A percentile compares a stretch with the other conserved stretches of the same genome.
These are phyloP conservation scores for Pogonus chalceus DNA, from an alignment of 1,140 invertebrate species.

Conservation along the genomic window DNA sequence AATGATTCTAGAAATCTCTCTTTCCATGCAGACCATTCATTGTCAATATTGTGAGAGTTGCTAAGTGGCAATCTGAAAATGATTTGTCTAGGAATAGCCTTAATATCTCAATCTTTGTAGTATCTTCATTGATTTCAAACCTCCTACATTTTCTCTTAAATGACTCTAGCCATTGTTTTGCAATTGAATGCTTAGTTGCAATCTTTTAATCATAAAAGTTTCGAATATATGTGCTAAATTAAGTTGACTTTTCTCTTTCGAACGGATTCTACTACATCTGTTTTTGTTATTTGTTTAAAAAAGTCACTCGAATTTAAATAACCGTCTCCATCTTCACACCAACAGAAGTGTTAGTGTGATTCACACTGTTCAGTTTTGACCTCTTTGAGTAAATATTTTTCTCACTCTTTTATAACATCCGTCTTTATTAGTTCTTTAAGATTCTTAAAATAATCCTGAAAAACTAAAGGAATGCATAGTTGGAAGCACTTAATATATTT, in stretches of 20 bases:
- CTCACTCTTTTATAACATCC: too few relatives aligned
- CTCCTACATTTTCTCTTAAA: conserved; percentile 26
- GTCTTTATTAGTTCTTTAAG: too few relatives aligned
- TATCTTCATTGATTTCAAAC: conserved; percentile 23
- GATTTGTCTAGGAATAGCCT: conserved; percentile 26
- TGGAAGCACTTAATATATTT: too few relatives aligned
- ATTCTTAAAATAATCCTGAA: too few relatives aligned
- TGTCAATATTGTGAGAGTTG: conserved; percentile 26
- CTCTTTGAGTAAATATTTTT: too few relatives aligned
- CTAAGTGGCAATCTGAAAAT: conserved; percentile 27
- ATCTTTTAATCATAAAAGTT: conserved; percentile 21
- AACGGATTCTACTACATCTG: too few relatives aligned
- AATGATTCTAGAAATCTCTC: conserved; percentile 26
- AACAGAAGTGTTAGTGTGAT: too few relatives aligned
- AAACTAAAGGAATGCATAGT: too few relatives aligned
- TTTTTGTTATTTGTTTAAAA: too few relatives aligned
- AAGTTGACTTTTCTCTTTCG: background rate
- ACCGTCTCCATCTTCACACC: too few relatives aligned
- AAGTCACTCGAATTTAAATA: too few relatives aligned
- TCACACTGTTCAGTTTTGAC: too few relatives aligned
- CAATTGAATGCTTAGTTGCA: conserved; percentile 21
- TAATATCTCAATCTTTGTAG: conserved; percentile 24
- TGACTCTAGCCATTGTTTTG: conserved; percentile 24
- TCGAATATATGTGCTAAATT: conserved; percentile 8
- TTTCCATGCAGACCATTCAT: conserved; percentile 27